Percentiles rank a stretch among this genome's conserved stretches.
phyloP scores from a whole-genome alignment of 92 coral and sea anemone genomes.

The Palythoa grandis region DNA sequence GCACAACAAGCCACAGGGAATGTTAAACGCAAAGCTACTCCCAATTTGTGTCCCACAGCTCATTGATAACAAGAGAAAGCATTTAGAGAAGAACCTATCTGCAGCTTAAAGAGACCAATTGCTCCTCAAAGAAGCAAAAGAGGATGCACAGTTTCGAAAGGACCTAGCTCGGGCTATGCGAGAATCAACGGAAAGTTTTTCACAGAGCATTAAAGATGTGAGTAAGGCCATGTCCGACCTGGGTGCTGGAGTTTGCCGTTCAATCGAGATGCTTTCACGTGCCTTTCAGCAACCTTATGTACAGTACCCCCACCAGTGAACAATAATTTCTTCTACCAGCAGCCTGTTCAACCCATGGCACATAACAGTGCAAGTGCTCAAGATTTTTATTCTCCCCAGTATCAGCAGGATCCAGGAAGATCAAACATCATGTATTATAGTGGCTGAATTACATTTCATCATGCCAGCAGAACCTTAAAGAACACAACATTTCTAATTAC shows the following conservation, averaged over 20 bases:
- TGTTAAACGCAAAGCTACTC: no score
- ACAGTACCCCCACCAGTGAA: conserved; percentile 53
- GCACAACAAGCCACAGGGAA: not conserved
- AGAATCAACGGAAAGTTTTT: conserved; percentile 57
- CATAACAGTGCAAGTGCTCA: conserved; percentile 8
- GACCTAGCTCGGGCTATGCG: conserved; percentile 54
- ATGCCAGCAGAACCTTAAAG: no score
- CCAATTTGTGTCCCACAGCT: conserved; percentile 58
- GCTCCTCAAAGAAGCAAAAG: conserved; percentile 60
- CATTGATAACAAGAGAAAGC: conserved; percentile 64
- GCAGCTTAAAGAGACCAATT: conserved; percentile 59
- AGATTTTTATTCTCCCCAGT: conserved; percentile 22
- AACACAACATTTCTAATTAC: no score
- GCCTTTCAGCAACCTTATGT: conserved; percentile 48
- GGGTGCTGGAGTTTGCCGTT: conserved; percentile 59
- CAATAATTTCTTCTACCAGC: conserved; percentile 52
- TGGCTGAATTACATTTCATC: no score
- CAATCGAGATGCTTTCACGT: conserved; percentile 66
- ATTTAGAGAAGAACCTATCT: conserved; percentile 57
- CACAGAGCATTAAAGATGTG: conserved; percentile 45
- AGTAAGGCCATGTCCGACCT: conserved; percentile 56
- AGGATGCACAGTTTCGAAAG: conserved; percentile 68
- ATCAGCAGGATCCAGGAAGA: conserved; percentile 44
- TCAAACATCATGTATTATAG: conserved; percentile 21
- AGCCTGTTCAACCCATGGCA: conserved; percentile 2